Evolutionary conservation across 2,797 vertebrate species (phyloP).

Genomic region (Chelonia mydas): DNA sequence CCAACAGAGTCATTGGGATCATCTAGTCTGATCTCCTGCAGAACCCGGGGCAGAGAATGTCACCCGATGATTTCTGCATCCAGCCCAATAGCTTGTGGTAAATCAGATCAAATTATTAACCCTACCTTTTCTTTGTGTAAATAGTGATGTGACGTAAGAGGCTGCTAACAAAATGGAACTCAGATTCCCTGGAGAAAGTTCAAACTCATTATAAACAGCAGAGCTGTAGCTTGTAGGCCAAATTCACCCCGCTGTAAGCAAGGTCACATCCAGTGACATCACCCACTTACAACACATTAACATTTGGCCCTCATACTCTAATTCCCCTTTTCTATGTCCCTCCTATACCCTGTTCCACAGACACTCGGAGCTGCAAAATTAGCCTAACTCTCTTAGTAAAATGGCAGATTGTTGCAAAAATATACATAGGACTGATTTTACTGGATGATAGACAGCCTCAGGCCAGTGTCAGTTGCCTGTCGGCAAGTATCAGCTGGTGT

Average conservation of each 20-base stretch:
- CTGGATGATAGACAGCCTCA: neutral
- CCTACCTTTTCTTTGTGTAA: neutral
- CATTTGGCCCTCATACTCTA: neutral
- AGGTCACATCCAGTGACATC: neutral
- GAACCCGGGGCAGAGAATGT: neutral
- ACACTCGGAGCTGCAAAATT: neutral
- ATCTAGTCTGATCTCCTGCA: neutral
- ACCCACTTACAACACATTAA: neutral
- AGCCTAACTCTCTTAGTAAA: neutral
- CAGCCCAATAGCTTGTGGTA: neutral
- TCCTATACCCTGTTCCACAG: neutral
- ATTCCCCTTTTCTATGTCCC: neutral
- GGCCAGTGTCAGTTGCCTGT: neutral
- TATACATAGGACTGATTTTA: neutral
- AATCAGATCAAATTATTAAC: neutral
- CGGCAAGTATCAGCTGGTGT: neutral
- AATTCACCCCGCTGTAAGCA: neutral
- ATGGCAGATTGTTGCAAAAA: neutral
- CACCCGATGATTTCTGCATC: neutral
- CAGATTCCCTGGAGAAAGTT: neutral
- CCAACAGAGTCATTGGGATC: neutral
- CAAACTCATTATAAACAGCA: neutral
- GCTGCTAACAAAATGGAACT: neutral
- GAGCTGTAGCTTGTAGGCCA: neutral
- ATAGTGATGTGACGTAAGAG: neutral